Evolutionary conservation across 2,797 vertebrate genomes (phyloP).

Genomic region (Tamandua tetradactyla): DNA sequence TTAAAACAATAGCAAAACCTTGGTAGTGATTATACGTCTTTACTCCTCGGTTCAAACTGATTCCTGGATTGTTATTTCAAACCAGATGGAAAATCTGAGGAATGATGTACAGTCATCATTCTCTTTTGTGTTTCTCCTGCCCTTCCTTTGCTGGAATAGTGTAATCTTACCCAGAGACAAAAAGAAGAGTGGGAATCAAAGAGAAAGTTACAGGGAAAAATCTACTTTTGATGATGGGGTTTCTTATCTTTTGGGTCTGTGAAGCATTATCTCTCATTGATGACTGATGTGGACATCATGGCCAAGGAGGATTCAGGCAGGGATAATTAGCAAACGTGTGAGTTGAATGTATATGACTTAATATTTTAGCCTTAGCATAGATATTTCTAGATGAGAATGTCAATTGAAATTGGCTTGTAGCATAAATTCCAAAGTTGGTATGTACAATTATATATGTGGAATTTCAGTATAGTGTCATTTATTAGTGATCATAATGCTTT

Average conservation of each 20-base stretch:
- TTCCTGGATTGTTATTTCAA: not conserved
- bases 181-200: not conserved
- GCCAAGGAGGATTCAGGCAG: not conserved
- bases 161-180: not conserved
- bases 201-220: not conserved
- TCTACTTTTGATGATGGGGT: not conserved
- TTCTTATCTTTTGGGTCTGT: not conserved
- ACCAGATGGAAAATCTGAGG: not conserved
- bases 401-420: not conserved
- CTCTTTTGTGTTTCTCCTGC: not conserved
- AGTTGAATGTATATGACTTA: not conserved
- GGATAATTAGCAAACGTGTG: not conserved
- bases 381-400: conserved; percentile 13
- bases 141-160: not conserved
- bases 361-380: not conserved
- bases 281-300: not conserved
- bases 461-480: not conserved
- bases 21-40: not conserved
- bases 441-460: not conserved
- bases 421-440: not conserved
- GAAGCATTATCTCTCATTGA: not conserved
- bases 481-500: not conserved
- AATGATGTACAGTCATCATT: not conserved
- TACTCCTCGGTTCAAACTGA: not conserved
- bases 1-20: not conserved